These are phyloP conservation scores for Physella acuta DNA, from an alignment of 1,140 invertebrate genomes.

Conservation along the genomic window DNA sequence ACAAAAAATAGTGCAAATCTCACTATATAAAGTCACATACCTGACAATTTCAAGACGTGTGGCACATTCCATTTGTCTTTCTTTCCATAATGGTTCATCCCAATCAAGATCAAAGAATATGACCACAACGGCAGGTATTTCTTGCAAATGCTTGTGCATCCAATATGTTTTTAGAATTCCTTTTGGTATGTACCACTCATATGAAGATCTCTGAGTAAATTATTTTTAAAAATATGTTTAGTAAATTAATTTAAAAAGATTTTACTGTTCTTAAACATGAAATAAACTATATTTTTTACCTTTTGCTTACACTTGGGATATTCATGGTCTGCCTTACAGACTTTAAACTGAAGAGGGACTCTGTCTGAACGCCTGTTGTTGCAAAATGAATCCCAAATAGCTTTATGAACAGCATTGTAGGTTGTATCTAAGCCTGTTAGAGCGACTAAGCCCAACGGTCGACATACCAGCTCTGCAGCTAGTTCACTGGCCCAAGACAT, in stretches of 20 bases:
- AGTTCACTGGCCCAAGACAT: constrained; percentile 61
- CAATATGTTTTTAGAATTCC: constrained; percentile 94
- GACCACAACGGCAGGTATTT: constrained; percentile 88
- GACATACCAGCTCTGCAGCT: constrained; percentile 68
- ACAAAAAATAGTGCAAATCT: no score
- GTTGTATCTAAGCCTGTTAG: constrained; percentile 82
- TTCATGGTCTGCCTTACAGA: constrained; percentile 72
- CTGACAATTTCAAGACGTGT: constrained; percentile 84
- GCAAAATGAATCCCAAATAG: constrained; percentile 89
- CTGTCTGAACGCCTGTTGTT: constrained; percentile 78
- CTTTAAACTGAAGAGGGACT: constrained; percentile 81
- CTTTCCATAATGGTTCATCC: constrained; percentile 90
- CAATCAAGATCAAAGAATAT: constrained; percentile 96
- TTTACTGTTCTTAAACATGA: no score
- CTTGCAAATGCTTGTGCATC: constrained; percentile 90
- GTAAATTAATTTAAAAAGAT: background rate
- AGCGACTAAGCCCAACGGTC: constrained; percentile 80
- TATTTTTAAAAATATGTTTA: background rate
- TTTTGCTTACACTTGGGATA: constrained; percentile 89
- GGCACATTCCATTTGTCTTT: constrained; percentile 90
- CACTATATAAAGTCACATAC: no score
- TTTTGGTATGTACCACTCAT: constrained; percentile 95
- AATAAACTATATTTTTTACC: no score
- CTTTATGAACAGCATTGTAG: constrained; percentile 82
- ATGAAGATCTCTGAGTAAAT: constrained; percentile 73